A percentile compares a stretch with the other conserved stretches of the same genome.
phyloP scores from a whole-genome alignment of 1,140 invertebrate genomes.

The Heliconius himera region DNA sequence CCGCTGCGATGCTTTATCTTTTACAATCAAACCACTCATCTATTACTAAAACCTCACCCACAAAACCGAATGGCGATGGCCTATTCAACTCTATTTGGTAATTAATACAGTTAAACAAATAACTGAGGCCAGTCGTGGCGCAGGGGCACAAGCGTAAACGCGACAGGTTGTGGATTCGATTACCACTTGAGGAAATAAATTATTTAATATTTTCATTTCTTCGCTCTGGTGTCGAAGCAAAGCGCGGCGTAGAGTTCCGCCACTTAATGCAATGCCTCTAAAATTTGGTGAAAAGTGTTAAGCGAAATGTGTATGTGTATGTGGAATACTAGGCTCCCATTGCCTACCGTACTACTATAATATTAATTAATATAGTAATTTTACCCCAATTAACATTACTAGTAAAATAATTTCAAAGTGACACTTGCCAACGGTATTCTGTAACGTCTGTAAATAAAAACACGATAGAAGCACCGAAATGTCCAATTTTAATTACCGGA shows the following conservation, averaged over 20 bases:
- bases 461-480: background rate
- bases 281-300: too few relatives aligned
- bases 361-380: too few relatives aligned
- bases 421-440: background rate
- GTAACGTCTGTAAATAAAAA: background rate
- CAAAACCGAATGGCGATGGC: conserved; percentile 60
- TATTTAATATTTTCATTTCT: too few relatives aligned
- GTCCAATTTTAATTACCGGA: conserved; percentile 23
- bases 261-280: too few relatives aligned
- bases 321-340: too few relatives aligned
- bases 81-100: conserved; percentile 36
- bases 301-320: too few relatives aligned
- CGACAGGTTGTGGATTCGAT: too few relatives aligned
- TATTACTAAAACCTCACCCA: conserved; percentile 55
- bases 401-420: background rate
- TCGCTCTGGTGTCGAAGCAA: too few relatives aligned
- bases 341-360: background rate
- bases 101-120: conserved; percentile 22
- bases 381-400: background rate
- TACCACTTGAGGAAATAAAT: too few relatives aligned
- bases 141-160: too few relatives aligned
- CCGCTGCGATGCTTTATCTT: conserved; percentile 66
- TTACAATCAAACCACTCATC: conserved; percentile 65
- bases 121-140: background rate
- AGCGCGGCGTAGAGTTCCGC: too few relatives aligned